A percentile compares a stretch with the other conserved stretches of the same genome.
phyloP scores from a whole-genome alignment of 2,113 vertebrate species.

The Barbus barbus region DNA sequence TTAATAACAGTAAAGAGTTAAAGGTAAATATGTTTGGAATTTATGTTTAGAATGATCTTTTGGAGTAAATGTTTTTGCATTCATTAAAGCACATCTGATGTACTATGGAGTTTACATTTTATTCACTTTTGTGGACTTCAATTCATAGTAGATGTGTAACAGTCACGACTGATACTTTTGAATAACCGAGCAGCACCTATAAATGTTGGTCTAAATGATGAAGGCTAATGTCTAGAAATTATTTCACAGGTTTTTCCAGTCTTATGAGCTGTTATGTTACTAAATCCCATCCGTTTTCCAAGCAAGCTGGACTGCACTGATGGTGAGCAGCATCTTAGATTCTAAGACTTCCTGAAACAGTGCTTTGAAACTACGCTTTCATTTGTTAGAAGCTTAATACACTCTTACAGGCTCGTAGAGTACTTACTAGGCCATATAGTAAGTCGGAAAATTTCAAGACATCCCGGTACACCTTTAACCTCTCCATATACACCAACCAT shows the following conservation, averaged over 20 bases:
- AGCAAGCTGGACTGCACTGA: neutral
- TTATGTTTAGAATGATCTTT: neutral
- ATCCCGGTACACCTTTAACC: slow-evolving; percentile 74
- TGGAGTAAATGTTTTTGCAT: neutral
- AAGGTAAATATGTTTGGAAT: neutral
- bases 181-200: too few species aligned
- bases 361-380: neutral
- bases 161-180: too few species aligned
- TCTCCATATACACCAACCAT: slow-evolving; percentile 63
- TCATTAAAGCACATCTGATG: too few species aligned
- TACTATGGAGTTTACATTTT: neutral
- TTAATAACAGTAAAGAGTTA: neutral
- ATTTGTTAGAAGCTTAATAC: neutral
- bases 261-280: neutral
- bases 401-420: too few species aligned
- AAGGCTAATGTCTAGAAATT: neutral
- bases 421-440: too few species aligned
- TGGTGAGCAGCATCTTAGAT: neutral
- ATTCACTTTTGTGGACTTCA: neutral
- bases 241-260: neutral
- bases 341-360: neutral
- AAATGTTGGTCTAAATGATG: too few species aligned
- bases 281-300: neutral
- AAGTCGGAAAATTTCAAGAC: neutral
- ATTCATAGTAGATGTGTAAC: too few species aligned